Conservation (phyloP, 2,113 vertebrate genomes). For the Tragulus kanchil region DNA sequence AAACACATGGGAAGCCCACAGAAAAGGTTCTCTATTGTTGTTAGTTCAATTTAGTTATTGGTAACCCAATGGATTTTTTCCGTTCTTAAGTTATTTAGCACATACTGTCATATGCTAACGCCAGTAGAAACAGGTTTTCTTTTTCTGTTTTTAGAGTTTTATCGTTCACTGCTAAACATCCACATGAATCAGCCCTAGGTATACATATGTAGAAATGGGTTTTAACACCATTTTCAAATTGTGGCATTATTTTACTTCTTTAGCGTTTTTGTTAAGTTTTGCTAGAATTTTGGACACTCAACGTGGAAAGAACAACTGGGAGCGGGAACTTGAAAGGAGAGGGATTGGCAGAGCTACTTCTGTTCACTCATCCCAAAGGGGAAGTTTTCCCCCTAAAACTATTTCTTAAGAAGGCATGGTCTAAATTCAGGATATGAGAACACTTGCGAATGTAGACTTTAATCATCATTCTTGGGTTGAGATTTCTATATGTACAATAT, state of each 20-base stretch:
- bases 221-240: not conserved
- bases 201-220: not conserved
- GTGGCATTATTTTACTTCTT: not conserved
- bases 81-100: not conserved
- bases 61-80: not conserved
- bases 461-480: not conserved
- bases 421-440: conserved; percentile 16
- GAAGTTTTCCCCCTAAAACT: not conserved
- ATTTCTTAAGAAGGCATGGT: not conserved
- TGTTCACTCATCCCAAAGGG: not conserved
- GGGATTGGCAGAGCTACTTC: not conserved
- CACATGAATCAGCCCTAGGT: no score
- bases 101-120: not conserved
- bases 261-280: not conserved
- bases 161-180: no score
- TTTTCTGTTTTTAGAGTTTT: no score
- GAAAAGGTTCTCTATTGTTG: not conserved
- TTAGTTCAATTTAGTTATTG: not conserved
- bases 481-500: not conserved
- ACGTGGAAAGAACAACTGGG: not conserved
- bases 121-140: not conserved
- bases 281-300: not conserved
- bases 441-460: not conserved
- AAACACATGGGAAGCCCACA: not conserved
- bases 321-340: conserved; percentile 33